Conservation (phyloP, 2,113 vertebrate genomes). For the Chionodraco myersi region DNA sequence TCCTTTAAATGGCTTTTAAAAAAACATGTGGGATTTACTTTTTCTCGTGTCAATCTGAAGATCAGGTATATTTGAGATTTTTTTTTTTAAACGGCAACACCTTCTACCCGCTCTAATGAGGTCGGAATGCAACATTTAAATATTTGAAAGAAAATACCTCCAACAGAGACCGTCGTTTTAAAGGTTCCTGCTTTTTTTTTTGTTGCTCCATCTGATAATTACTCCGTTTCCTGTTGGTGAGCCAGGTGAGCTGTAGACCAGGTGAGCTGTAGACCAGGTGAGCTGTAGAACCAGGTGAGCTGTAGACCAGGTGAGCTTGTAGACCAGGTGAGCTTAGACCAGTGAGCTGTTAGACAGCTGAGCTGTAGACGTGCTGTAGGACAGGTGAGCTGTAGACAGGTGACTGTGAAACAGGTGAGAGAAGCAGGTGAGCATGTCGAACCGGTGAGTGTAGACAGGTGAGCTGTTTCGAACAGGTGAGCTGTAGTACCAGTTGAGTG, state of each 20-base stretch:
- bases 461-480: too few species aligned
- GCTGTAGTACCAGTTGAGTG: too few species aligned
- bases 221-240: not conserved
- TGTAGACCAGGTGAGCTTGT: not conserved
- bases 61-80: not conserved
- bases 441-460: too few species aligned
- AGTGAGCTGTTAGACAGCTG: too few species aligned
- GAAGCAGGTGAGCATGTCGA: too few species aligned
- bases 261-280: not conserved
- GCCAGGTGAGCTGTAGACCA: not conserved
- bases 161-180: not conserved
- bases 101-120: not conserved
- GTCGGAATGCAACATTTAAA: slow-evolving; percentile 9
- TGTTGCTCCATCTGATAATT: not conserved
- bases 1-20: too few species aligned
- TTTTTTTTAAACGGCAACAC: not conserved
- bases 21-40: not conserved
- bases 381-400: too few species aligned
- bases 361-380: too few species aligned
- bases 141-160: not conserved
- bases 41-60: not conserved
- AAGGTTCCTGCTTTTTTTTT: too few species aligned
- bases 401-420: too few species aligned
- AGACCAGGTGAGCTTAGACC: too few species aligned
- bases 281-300: not conserved